A percentile compares a stretch with the other conserved stretches of the same genome.
phyloP scores from a whole-genome alignment of 1,140 invertebrate genomes.

The Samia ricini region DNA sequence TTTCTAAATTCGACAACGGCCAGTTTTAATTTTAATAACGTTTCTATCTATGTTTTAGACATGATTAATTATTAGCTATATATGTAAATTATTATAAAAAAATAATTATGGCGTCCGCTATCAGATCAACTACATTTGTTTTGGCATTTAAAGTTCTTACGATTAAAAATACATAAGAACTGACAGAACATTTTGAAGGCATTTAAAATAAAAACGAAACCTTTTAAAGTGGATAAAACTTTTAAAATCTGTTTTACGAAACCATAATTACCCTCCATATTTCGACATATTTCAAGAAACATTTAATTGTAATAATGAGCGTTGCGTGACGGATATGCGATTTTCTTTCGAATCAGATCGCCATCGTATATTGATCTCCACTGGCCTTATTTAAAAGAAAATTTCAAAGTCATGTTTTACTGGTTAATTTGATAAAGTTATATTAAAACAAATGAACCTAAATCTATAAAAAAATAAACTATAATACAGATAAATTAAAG shows the following conservation, averaged over 20 bases:
- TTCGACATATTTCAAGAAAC: not conserved
- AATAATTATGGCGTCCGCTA: no score
- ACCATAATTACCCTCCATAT: not conserved
- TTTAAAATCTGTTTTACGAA: not conserved
- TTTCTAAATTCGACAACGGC: no score
- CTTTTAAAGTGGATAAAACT: no score
- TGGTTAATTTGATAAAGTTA: not conserved
- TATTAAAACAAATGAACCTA: not conserved
- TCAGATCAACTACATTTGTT: no score
- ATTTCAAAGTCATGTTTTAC: not conserved
- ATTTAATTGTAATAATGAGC: not conserved
- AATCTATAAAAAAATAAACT: not conserved
- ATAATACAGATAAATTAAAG: not conserved
- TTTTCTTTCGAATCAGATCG: not conserved
- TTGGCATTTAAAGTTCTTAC: no score
- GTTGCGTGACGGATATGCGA: not conserved
- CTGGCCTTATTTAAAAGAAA: not conserved
- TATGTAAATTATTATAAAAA: no score
- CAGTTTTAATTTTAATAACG: no score
- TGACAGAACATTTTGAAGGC: no score
- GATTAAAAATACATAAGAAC: no score
- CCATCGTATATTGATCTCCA: not conserved
- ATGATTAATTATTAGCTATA: no score
- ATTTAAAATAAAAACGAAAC: no score
- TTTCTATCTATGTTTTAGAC: no score